Base-by-base conservation (phyloP, 2,888 invertebrate genomes). In the Drosophila percnosoma region DNA sequence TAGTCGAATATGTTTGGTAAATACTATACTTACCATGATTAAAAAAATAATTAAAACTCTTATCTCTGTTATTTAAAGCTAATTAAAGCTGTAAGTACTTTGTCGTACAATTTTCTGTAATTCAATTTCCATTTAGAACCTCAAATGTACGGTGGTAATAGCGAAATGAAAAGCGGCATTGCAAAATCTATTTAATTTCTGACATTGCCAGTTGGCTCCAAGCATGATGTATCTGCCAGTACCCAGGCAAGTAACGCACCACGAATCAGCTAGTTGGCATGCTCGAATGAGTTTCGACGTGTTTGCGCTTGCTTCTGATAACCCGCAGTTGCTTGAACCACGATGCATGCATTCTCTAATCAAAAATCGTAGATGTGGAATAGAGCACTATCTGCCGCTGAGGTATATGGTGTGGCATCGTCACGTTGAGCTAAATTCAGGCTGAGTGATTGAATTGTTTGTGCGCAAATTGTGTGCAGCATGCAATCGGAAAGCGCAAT, bases 391-490 rank as follows among this genome's bases (percentile, higher is more conserved):
- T 24, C 15, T 45, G 78, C 63, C 1, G 8, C 18, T 5, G 59
- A 38, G 38, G 42, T 18, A 29, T 8, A 48, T 7, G 10, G 48
- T 31, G 31, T 15, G 36, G 55, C 57, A 68, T 60, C 75, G 53
- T 65, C 55, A 57, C 68, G 66, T 67, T 68, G 69, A 59, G 59
- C 52, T 55, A 53, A 54, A 65, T 67, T 68, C 52, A n/a, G 45
- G 52, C 74, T 74, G 88, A 85, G 88, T 89, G 85, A 89, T 86
- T 86, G 85, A 87, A 78, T 85, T 89, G 89, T 86, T 86, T 85
- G 88, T 78, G 80, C 75, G 65, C 76, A 78, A 82, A 81, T 55
- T 61, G 82, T 72, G 84, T 42, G 71, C 68, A 71, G 66, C 68
- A 66, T 71, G 82, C 78, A 80, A 82, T 81, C 69, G 69, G 73